Conservation (phyloP, 2,113 vertebrate species). For the Pangasianodon gigas region DNA sequence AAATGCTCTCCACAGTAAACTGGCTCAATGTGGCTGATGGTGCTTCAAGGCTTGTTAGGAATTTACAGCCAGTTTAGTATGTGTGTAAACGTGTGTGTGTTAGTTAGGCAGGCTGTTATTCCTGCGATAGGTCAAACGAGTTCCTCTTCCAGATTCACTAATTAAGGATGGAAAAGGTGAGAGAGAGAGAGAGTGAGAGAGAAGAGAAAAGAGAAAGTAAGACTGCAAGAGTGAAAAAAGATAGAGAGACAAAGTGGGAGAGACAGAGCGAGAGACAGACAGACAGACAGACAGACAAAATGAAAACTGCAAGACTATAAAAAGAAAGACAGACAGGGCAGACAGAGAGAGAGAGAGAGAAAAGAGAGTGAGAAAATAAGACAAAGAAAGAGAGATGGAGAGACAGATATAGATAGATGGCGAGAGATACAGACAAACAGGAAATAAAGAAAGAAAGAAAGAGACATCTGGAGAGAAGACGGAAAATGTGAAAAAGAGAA, state of each 20-base stretch:
- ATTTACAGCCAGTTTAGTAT: neutral
- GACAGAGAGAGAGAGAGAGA: neutral
- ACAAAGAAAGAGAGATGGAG: neutral
- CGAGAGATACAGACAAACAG: neutral
- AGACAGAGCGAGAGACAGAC: neutral
- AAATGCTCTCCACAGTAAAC: neutral
- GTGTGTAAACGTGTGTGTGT: neutral
- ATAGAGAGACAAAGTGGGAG: neutral
- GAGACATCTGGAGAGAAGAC: neutral
- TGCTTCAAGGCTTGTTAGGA: neutral
- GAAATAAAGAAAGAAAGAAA: neutral
- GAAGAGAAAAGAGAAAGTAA: neutral
- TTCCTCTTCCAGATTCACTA: constrained; percentile 32
- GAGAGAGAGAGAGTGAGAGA: neutral
- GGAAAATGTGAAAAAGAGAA: neutral
- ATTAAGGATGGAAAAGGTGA: constrained; percentile 30
- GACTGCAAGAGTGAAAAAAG: neutral
- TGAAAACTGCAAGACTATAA: neutral
- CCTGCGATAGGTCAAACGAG: constrained; percentile 12
- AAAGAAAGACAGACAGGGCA: neutral
- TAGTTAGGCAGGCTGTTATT: constrained; percentile 2
- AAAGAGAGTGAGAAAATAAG: neutral
- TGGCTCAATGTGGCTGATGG: neutral
- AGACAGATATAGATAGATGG: neutral
- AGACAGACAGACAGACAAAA: neutral